Evolutionary conservation across 30 jellyfish, hydroid and myxozoan species (phyloP).

Genomic region (Aurelia sp.): DNA sequence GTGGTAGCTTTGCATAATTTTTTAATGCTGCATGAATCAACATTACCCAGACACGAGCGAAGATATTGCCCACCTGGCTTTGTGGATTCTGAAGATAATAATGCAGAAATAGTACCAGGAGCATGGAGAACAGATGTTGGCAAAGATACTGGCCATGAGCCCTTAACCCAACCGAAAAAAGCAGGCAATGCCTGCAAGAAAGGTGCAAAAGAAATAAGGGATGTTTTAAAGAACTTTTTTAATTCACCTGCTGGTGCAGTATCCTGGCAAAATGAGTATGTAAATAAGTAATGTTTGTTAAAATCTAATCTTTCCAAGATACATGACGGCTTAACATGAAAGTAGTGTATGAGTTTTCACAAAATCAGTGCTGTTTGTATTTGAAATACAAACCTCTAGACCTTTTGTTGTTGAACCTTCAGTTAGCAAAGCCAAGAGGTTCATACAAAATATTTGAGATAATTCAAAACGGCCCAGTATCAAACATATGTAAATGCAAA

Average conservation of each 20-base stretch:
- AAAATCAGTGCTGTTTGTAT: too few relatives aligned
- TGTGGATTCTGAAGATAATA: constrained; percentile 19
- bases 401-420: too few relatives aligned
- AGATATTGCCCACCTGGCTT: constrained; percentile 57
- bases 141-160: constrained; percentile 19
- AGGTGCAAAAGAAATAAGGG: constrained; percentile 2
- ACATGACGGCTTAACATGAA: too few relatives aligned
- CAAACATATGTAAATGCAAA: too few relatives aligned
- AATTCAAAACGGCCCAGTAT: too few relatives aligned
- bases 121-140: constrained; percentile 19
- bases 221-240: not conserved
- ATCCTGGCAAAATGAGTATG: constrained; percentile 25
- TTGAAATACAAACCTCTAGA: too few relatives aligned
- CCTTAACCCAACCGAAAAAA: constrained; percentile 8
- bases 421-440: too few relatives aligned
- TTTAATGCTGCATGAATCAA: constrained; percentile 26
- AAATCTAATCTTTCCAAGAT: too few relatives aligned
- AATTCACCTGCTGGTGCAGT: constrained; percentile 12
- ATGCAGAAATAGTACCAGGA: not conserved
- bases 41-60: constrained; percentile 39
- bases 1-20: constrained; percentile 23
- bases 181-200: constrained; percentile 33
- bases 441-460: too few relatives aligned
- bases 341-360: too few relatives aligned
- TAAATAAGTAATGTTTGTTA: constrained; percentile 8